Percentiles rank a stretch among this genome's conserved stretches.
These are phyloP conservation scores for Notodonta ziczac DNA, from an alignment of 2,888 invertebrate genomes.

Conservation along the genomic window DNA sequence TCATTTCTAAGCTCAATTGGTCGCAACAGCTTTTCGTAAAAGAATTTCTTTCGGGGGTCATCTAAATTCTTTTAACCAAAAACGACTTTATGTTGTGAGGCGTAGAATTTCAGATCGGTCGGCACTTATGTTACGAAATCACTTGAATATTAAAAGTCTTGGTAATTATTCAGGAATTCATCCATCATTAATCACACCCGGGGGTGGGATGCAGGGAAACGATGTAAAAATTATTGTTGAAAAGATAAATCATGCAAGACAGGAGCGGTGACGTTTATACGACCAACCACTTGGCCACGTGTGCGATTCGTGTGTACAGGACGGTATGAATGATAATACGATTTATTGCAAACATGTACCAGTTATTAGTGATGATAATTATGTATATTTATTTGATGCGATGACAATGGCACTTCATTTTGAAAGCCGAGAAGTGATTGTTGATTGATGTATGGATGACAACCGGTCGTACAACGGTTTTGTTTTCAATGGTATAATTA, in stretches of 20 bases:
- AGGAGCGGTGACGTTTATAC: constrained; percentile 73
- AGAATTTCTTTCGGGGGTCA: constrained; percentile 68
- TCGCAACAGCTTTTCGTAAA: constrained; percentile 48
- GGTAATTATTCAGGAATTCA: constrained; percentile 85
- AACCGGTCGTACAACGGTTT: neutral
- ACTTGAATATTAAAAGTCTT: constrained; percentile 85
- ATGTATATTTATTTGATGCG: constrained; percentile 55
- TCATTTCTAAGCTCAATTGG: constrained; percentile 14
- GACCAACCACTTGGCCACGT: constrained; percentile 50
- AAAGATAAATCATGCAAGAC: constrained; percentile 82
- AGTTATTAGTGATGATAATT: constrained; percentile 56
- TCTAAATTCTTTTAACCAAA: constrained; percentile 52
- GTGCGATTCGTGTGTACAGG: constrained; percentile 36
- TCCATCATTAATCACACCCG: constrained; percentile 83
- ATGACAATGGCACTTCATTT: constrained; percentile 32
- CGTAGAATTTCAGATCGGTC: constrained; percentile 47
- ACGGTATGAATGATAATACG: constrained; percentile 53
- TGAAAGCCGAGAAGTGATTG: constrained; percentile 9
- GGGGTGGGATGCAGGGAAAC: constrained; percentile 73
- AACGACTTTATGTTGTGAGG: constrained; percentile 45
- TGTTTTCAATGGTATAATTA: neutral
- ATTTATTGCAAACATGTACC: constrained; percentile 59
- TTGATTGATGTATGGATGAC: neutral
- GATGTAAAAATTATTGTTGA: constrained; percentile 83
- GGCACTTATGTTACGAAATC: constrained; percentile 56